Base-by-base conservation (phyloP, 2,797 vertebrate genomes). In the Anabas testudineus region DNA sequence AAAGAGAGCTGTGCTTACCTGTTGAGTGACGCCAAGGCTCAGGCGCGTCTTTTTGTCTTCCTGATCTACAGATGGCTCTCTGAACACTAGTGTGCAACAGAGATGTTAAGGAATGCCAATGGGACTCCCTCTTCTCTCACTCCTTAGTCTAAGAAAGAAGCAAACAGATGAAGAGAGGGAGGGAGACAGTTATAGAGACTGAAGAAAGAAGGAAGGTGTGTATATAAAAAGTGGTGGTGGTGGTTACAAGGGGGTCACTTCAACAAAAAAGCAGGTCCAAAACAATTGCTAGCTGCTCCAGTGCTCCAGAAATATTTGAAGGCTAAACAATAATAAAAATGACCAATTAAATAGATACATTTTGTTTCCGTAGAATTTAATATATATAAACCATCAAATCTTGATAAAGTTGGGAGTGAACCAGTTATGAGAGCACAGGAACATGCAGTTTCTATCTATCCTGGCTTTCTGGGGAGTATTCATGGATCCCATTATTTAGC, bases 31-130 rank as follows among this genome's bases (percentile, higher is more conserved):
- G 72, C 84, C 53, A 45, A 84, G 85, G 82, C 82, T 88, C 80
- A 14, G 87, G 86, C 89, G 81, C 68, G 59, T 82, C 78, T 87
- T 89, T 91, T 87, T 87, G 87, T 90, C 85, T 87, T 86, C 82
- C 79, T 87, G 90, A 90, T 91, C 87, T 91, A 87, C 85, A 92
- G 90, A 87, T 88, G 90, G 76, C 78, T 88, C 84, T 91, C 80
- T 83, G 90, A 92, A 90, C 80, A 82, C 74, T 41, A 91, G 88
- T 60, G 80, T 80, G 84, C 70, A n/a, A 67, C 65, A 16, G 81
- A 89, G 88, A 88, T 88, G 87, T 87, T 83, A 83, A 71, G 85
- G 91, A 90, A 91, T 89, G 88, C 88, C 90, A 85, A 81, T 86
- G 90, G 89, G 87, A 91, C 87, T 78, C 84, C 81, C 78, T 75